Percentiles rank a stretch among this genome's conserved stretches.
These are phyloP conservation scores for Lymantria monacha DNA, from an alignment of 2,888 invertebrate genomes.

Conservation along the genomic window DNA sequence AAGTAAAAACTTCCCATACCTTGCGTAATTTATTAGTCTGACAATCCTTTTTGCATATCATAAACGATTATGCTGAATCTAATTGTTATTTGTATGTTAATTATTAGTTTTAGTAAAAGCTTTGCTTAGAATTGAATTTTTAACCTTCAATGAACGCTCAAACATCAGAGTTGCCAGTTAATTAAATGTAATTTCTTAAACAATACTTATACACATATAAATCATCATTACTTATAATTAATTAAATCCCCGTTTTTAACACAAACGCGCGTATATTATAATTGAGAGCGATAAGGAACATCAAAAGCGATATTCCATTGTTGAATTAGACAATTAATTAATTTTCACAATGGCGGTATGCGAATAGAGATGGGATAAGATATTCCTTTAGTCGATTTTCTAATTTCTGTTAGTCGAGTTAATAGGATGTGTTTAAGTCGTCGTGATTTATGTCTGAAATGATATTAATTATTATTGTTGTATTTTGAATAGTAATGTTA, in stretches of 20 bases:
- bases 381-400: constrained; percentile 7
- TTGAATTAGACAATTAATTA: constrained; percentile 42
- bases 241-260: constrained; percentile 16
- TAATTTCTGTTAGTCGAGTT: constrained; percentile 7
- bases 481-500: too few relatives aligned
- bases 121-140: too few relatives aligned
- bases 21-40: too few relatives aligned
- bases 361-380: constrained; percentile 23
- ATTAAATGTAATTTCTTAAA: background rate
- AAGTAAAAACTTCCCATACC: too few relatives aligned
- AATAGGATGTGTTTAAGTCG: constrained; percentile 9
- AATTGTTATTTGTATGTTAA: too few relatives aligned
- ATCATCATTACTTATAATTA: background rate
- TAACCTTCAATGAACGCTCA: too few relatives aligned
- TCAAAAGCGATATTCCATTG: constrained; percentile 37
- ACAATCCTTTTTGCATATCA: too few relatives aligned
- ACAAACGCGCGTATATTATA: constrained; percentile 17
- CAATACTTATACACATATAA: background rate
- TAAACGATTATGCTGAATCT: too few relatives aligned
- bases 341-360: constrained; percentile 36
- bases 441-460: constrained; percentile 1
- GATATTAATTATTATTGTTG: too few relatives aligned
- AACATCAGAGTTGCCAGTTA: too few relatives aligned
- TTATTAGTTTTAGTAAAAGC: too few relatives aligned
- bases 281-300: constrained; percentile 23